A percentile compares a stretch with the other conserved stretches of the same genome.
phyloP scores from a whole-genome alignment of 2,888 invertebrate species.

The Rhagonycha lutea region DNA sequence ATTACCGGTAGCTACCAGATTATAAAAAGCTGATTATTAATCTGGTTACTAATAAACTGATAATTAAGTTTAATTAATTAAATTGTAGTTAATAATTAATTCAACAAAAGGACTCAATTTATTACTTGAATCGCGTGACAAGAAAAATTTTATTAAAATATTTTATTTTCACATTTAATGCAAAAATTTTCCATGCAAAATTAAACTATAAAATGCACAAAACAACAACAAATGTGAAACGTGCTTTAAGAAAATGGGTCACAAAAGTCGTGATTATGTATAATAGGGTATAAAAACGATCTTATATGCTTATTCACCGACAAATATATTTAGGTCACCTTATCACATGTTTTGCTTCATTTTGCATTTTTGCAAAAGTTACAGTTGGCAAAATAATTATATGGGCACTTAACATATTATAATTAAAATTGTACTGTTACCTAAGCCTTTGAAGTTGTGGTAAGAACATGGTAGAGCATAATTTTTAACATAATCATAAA shows the following conservation, averaged over 20 bases:
- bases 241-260: slow-evolving; percentile 41
- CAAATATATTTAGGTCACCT: slow-evolving; percentile 33
- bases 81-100: not conserved
- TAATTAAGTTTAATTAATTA: not conserved
- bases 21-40: not conserved
- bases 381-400: too few relatives aligned
- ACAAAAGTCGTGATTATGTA: slow-evolving; percentile 45
- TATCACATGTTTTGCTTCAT: slow-evolving; percentile 26
- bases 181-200: not conserved
- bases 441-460: too few relatives aligned
- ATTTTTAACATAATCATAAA: too few relatives aligned
- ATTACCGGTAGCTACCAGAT: not conserved
- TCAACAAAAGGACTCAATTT: not conserved
- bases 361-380: too few relatives aligned
- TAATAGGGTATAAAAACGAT: slow-evolving; percentile 43
- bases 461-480: too few relatives aligned
- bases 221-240: slow-evolving; percentile 8
- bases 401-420: too few relatives aligned
- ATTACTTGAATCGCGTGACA: not conserved
- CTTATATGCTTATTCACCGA: slow-evolving; percentile 32
- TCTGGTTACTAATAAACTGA: not conserved
- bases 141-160: not conserved
- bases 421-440: too few relatives aligned
- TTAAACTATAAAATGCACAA: not conserved
- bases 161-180: not conserved